Evolutionary conservation across 2,888 invertebrate species (phyloP).

Genomic region (Dasypolia templi): DNA sequence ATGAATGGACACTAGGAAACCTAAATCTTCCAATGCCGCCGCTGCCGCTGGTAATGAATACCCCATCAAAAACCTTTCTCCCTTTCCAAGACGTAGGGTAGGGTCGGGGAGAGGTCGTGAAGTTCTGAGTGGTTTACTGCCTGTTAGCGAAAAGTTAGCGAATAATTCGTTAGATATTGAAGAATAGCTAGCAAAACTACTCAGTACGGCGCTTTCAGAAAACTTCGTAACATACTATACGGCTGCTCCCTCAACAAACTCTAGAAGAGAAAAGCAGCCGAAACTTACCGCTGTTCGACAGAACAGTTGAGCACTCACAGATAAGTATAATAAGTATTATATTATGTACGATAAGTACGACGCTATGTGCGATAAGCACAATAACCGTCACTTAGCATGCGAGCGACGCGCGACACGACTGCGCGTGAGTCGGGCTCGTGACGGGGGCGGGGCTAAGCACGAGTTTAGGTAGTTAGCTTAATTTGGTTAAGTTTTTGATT

Average conservation of each 20-base stretch:
- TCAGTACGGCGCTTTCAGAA: neutral
- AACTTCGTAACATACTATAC: slow-evolving; percentile 8
- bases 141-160: neutral
- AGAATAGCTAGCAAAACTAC: neutral
- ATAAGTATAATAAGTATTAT: slow-evolving; percentile 42
- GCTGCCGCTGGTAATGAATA: neutral
- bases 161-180: neutral
- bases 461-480: neutral
- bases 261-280: slow-evolving; percentile 35
- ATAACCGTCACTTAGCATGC: slow-evolving; percentile 57
- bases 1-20: too few relatives aligned
- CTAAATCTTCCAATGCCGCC: too few relatives aligned
- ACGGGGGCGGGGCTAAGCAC: slow-evolving; percentile 54
- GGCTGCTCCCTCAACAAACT: slow-evolving; percentile 32
- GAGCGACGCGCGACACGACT: slow-evolving; percentile 21
- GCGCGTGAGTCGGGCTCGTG: slow-evolving; percentile 55
- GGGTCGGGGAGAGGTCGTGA: neutral
- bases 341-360: slow-evolving; percentile 36
- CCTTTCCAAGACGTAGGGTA: neutral
- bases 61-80: neutral
- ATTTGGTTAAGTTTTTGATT: slow-evolving; percentile 45
- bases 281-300: slow-evolving; percentile 25
- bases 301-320: slow-evolving; percentile 37
- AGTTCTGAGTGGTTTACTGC: neutral
- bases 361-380: slow-evolving; percentile 28